Evolutionary conservation across 1,140 invertebrate genomes (phyloP).

Genomic region (Drosophila orosa): DNA sequence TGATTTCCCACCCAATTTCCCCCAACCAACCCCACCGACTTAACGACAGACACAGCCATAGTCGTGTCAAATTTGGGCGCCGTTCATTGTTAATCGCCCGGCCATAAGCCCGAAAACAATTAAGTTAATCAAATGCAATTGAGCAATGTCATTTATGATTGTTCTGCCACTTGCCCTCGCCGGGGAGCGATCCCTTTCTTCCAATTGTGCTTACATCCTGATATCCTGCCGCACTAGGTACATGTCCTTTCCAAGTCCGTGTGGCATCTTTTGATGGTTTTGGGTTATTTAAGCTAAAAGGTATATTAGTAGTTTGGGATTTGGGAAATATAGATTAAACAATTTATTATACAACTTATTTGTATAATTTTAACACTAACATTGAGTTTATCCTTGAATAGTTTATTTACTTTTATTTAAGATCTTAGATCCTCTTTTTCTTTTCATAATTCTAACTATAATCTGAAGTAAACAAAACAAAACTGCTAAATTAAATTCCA

Average conservation of each 20-base stretch:
- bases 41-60: slow-evolving; percentile 53
- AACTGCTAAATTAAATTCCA: background rate
- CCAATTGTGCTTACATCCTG: slow-evolving; percentile 4
- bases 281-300: background rate
- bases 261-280: background rate
- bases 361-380: background rate
- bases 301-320: background rate
- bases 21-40: slow-evolving; percentile 31
- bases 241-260: background rate
- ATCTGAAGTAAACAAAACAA: background rate
- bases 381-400: background rate
- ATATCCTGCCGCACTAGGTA: slow-evolving; percentile 4
- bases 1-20: background rate
- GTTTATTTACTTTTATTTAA: background rate
- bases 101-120: slow-evolving; percentile 80
- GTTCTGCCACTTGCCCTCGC: slow-evolving; percentile 55
- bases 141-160: slow-evolving; percentile 83
- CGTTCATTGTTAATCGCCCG: slow-evolving; percentile 73
- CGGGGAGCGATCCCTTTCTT: slow-evolving; percentile 29
- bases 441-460: background rate
- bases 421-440: background rate
- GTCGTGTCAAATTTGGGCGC: slow-evolving; percentile 75
- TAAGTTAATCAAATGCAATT: slow-evolving; percentile 82
- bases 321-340: too few species aligned
- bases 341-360: too few species aligned